Evolutionary conservation across 2,113 vertebrate genomes (phyloP), one percentile per base, ranked within the genome.

Genomic region (Bubo scandiacus): DNA sequence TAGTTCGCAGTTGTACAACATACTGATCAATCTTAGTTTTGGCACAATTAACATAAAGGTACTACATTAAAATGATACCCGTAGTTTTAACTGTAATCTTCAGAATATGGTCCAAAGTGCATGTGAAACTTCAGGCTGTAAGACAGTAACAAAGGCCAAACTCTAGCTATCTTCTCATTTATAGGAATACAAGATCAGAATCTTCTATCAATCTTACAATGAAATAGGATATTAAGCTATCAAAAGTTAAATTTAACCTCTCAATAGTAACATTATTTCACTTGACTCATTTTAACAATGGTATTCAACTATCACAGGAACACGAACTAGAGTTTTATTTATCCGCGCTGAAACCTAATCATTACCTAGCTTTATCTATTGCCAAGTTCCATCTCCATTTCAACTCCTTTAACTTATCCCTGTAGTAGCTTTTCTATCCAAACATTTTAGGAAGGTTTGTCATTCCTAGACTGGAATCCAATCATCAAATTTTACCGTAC

Each of bases 21-120:
- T 13, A 61, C 47, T 47, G n/a, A 66, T 14, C 34, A 82, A 30
- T 2, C 45, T 45, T 34, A 16, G 25, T 40, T 94, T 70, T 34
- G 19, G 34, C 17, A 74, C 23, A 86, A 73, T 54, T 52, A 70
- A 59, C 1, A 0, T 27, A 32, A 65, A 94, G 18, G 40, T 63
- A 71, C 54, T 58, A 36, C 12, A 65, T 38, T 34, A 67, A 32
- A 49, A 17, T 15, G 14, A n/a, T 29, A 74, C 13, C 15, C 49
- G 11, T 15, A 40, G 49, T 47, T 93, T 71, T 52, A 29, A 79
- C 42, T 57, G 6, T 52, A 65, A 68, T 40, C 34, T 36, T 88
- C 54, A 85, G 38, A 85, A 75, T 27, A 38, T 1, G 1, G 36
- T 32, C n/a, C 70, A 75, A 40, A 0, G 0, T 3, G 3, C 55